Percentiles rank a stretch among this genome's conserved stretches.
Conservation (phyloP, 2,888 invertebrate species). For the Chrysolina americana region DNA sequence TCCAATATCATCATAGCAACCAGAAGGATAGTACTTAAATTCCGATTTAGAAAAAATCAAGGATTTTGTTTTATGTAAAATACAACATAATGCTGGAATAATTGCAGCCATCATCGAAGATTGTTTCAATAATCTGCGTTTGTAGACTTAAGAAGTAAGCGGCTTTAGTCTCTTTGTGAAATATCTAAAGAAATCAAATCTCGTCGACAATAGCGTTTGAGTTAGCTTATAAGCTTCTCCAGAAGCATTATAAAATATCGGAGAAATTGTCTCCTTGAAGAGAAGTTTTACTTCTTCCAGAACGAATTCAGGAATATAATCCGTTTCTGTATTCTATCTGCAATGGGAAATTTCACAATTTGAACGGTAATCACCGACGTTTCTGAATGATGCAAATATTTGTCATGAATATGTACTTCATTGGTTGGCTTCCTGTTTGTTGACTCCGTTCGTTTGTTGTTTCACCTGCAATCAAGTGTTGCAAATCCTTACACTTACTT, state of each 20-base stretch:
- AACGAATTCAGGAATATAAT: not conserved
- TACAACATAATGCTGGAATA: not conserved
- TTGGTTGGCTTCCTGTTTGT: no score
- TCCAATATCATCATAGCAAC: no score
- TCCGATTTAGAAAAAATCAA: no score
- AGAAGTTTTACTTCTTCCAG: not conserved
- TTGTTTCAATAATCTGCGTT: not conserved
- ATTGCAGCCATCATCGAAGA: not conserved
- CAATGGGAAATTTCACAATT: not conserved
- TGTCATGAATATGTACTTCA: no score
- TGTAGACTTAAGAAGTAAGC: slow-evolving; percentile 1
- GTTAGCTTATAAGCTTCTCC: not conserved
- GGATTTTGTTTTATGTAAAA: not conserved
- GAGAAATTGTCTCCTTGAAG: not conserved
- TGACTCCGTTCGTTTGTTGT: no score
- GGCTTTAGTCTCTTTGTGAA: not conserved
- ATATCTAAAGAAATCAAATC: not conserved
- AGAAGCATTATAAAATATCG: not conserved
- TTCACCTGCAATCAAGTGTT: no score
- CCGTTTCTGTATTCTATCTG: not conserved
- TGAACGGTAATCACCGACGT: not conserved
- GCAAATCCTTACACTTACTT: no score
- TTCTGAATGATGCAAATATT: no score
- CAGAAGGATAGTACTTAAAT: no score
- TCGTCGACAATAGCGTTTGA: not conserved